Conservation (phyloP, 1,140 invertebrate species). For the Nephotettix cincticeps region DNA sequence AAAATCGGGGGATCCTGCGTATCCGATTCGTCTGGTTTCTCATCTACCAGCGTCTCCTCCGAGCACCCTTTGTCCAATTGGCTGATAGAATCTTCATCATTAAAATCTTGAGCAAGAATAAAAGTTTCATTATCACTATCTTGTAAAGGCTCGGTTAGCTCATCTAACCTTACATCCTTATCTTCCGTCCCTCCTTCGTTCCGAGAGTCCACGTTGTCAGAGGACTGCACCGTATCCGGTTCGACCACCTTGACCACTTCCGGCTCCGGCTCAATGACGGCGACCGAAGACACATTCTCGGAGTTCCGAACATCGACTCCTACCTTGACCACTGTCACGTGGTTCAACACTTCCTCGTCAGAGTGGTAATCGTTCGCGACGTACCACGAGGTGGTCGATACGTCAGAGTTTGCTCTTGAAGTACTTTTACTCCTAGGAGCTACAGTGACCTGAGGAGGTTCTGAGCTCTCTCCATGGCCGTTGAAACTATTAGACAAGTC, state of each 20-base stretch:
- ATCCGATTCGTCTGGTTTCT: no score
- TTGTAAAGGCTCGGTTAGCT: neutral
- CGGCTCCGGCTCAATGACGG: conserved; percentile 24
- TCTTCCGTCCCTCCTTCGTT: neutral
- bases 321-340: conserved; percentile 14
- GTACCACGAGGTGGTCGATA: conserved; percentile 47
- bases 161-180: neutral
- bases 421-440: conserved; percentile 43
- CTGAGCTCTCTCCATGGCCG: neutral
- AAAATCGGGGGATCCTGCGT: no score
- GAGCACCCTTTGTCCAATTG: no score
- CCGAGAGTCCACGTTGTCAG: neutral
- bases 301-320: conserved; percentile 27
- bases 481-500: conserved; percentile 41
- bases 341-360: conserved; percentile 25
- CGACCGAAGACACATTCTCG: conserved; percentile 8
- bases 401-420: conserved; percentile 33
- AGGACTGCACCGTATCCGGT: neutral
- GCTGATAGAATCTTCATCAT: neutral
- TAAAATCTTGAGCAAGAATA: neutral
- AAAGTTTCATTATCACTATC: conserved; percentile 3
- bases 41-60: no score
- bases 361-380: conserved; percentile 41
- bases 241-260: conserved; percentile 35
- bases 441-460: conserved; percentile 45